Conservation (phyloP, 2,888 invertebrate species). For the Hypomecis punctinalis region DNA sequence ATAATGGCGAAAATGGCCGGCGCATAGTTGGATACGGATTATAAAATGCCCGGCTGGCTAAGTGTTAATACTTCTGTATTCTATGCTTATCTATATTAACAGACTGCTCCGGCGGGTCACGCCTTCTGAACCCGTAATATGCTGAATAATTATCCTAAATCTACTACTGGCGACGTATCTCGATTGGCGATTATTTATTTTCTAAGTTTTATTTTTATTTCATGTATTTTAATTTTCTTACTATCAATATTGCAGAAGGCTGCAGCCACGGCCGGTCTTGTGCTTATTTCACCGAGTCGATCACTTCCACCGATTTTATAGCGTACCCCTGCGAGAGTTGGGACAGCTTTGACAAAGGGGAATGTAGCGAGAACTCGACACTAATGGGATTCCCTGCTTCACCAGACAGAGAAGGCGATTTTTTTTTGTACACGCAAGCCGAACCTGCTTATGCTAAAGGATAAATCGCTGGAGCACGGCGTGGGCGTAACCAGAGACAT, state of each 20-base stretch:
- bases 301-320: slow-evolving; percentile 82
- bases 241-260: slow-evolving; percentile 76
- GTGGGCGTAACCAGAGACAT: no score
- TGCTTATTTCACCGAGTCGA: slow-evolving; percentile 87
- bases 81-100: no score
- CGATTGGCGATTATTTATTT: no score
- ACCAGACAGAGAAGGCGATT: slow-evolving; percentile 76
- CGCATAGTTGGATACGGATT: no score
- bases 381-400: slow-evolving; percentile 84
- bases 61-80: no score
- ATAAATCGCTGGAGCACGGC: neutral
- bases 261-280: slow-evolving; percentile 89
- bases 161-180: no score
- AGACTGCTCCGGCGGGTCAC: no score
- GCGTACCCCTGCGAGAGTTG: slow-evolving; percentile 85
- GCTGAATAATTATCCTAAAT: no score
- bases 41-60: no score
- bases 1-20: no score
- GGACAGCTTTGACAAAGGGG: slow-evolving; percentile 70
- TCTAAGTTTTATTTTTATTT: no score
- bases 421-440: slow-evolving; percentile 85
- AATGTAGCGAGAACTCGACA: slow-evolving; percentile 64
- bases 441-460: slow-evolving; percentile 82
- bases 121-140: no score
- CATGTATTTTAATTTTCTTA: neutral